Conservation (phyloP, 2,797 vertebrate genomes). For the Sandelia bainsii region DNA sequence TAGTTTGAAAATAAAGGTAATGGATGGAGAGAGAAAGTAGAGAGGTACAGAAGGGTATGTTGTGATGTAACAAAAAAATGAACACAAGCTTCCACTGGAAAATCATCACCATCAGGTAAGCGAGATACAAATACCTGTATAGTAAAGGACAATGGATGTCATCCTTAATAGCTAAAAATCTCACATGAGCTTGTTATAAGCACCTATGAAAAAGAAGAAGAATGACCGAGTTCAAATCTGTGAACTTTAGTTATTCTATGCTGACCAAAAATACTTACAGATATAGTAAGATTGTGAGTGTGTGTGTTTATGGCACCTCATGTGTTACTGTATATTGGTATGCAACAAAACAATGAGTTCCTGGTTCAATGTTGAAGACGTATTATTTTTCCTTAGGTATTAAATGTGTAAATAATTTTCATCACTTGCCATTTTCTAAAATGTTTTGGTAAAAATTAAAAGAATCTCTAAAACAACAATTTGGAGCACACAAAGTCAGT, state of each 20-base stretch:
- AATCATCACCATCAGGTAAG: conserved; percentile 5
- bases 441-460: neutral
- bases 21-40: neutral
- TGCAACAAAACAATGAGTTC: neutral
- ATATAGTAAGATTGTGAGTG: too few species aligned
- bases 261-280: too few species aligned
- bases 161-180: neutral
- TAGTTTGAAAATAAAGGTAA: conserved; percentile 9
- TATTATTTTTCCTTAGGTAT: too few species aligned
- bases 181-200: conserved; percentile 26
- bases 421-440: neutral
- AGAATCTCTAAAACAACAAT: too few species aligned
- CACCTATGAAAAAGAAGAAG: neutral
- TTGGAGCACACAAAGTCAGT: neutral
- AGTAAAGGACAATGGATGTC: conserved; percentile 28
- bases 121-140: conserved; percentile 10
- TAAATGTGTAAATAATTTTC: neutral
- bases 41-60: neutral
- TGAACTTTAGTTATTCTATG: too few species aligned
- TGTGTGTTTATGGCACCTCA: too few species aligned
- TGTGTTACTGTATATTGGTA: neutral
- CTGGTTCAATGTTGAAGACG: neutral
- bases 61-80: neutral
- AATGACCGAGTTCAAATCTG: neutral
- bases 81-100: conserved; percentile 9